Evolutionary conservation across 2,113 vertebrate genomes (phyloP).

Genomic region (Xiphias gladius): DNA sequence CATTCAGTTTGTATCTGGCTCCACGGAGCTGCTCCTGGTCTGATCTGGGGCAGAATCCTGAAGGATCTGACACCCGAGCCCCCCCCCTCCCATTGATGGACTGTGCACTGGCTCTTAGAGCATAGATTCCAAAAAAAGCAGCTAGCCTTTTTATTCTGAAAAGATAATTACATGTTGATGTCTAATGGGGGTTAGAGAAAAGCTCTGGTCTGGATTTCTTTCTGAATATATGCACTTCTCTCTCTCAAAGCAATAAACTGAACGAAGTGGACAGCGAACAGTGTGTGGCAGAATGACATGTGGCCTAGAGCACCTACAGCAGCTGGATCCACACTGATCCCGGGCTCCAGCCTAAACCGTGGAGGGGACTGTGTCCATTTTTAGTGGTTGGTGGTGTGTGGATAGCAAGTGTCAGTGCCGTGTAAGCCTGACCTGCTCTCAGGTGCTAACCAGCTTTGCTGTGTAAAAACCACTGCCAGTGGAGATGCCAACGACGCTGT

Average conservation of each 20-base stretch:
- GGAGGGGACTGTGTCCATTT: not conserved
- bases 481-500: conserved; percentile 12
- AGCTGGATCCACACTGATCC: conserved; percentile 1
- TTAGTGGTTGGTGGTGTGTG: not conserved
- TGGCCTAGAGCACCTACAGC: not conserved
- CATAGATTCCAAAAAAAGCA: conserved; percentile 11
- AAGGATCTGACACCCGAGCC: not conserved
- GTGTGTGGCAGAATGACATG: not conserved
- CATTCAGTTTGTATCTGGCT: conserved; percentile 7
- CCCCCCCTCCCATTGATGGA: not conserved
- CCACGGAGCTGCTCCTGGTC: conserved; percentile 19
- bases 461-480: conserved; percentile 46
- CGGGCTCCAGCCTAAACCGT: conserved; percentile 1
- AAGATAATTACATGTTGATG: conserved; percentile 20
- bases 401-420: not conserved
- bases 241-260: conserved; percentile 79
- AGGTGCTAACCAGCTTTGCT: conserved; percentile 63
- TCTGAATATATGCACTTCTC: conserved; percentile 77
- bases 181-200: conserved; percentile 1
- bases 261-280: conserved; percentile 14
- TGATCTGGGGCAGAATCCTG: not conserved
- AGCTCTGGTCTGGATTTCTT: conserved; percentile 37
- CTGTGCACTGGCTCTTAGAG: conserved; percentile 15
- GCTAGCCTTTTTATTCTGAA: conserved; percentile 14
- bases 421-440: conserved; percentile 63